A percentile compares a stretch with the other conserved stretches of the same genome.
Conservation (phyloP, 2,888 invertebrate genomes). For the Xanthia togata region DNA sequence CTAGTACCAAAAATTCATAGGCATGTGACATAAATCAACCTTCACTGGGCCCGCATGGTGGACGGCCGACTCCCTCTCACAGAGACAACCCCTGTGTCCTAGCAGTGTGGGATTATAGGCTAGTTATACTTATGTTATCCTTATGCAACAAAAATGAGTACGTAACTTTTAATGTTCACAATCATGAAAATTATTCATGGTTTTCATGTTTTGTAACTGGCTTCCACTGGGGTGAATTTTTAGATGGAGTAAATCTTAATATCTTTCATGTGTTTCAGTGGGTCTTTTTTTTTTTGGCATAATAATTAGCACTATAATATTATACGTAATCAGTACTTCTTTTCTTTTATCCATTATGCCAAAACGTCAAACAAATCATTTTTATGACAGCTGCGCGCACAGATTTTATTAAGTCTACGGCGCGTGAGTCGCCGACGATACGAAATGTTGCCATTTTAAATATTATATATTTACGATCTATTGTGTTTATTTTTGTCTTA, state of each 20-base stretch:
- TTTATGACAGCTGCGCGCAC: too few relatives aligned
- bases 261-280: neutral
- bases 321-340: too few relatives aligned
- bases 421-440: too few relatives aligned
- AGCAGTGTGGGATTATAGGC: neutral
- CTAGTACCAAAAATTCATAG: neutral
- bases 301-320: neutral
- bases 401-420: too few relatives aligned
- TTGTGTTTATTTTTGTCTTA: too few relatives aligned
- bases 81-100: neutral
- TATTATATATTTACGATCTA: too few relatives aligned
- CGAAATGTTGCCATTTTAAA: too few relatives aligned
- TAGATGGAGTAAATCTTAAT: constrained; percentile 22
- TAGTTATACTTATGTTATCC: neutral
- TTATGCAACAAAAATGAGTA: constrained; percentile 1
- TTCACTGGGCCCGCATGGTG: too few relatives aligned
- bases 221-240: constrained; percentile 32
- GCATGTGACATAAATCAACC: neutral
- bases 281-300: neutral
- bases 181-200: constrained; percentile 24
- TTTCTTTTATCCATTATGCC: too few relatives aligned
- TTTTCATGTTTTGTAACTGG: constrained; percentile 19
- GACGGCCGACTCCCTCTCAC: too few relatives aligned
- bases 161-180: constrained; percentile 1
- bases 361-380: too few relatives aligned